Conservation (phyloP, 2,113 vertebrate genomes). For the Nicator chloris region DNA sequence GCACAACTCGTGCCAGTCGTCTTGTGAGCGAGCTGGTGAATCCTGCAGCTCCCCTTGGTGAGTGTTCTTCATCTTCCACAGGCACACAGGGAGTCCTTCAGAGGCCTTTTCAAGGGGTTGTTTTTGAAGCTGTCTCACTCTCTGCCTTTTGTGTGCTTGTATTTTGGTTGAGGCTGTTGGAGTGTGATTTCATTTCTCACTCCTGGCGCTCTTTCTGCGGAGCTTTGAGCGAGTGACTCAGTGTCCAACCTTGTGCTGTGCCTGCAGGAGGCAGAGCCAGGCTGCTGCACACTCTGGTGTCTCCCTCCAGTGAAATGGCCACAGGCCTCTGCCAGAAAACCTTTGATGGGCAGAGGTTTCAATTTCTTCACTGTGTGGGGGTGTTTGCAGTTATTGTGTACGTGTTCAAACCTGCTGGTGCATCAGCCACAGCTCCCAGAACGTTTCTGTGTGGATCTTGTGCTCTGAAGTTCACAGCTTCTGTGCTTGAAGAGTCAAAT, state of each 20-base stretch:
- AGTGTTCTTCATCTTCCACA: neutral
- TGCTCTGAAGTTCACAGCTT: neutral
- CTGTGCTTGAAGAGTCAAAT: neutral
- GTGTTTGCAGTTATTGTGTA: neutral
- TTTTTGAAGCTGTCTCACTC: neutral
- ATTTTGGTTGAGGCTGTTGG: neutral
- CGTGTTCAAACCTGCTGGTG: neutral
- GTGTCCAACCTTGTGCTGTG: neutral
- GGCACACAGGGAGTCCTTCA: neutral
- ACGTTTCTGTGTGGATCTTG: neutral
- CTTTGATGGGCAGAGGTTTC: neutral
- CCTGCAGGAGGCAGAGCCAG: neutral
- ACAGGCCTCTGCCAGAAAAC: neutral
- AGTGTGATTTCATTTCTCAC: neutral
- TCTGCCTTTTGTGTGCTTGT: neutral
- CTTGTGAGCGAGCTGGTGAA: neutral
- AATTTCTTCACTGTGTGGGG: neutral
- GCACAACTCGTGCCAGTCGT: neutral
- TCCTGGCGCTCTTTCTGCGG: neutral
- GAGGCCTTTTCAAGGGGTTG: neutral
- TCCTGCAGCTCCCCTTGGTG: neutral
- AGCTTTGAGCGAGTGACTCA: neutral
- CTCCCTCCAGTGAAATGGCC: neutral
- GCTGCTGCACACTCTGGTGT: neutral
- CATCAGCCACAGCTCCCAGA: neutral